These are phyloP conservation scores for Amblyopsis rosae DNA, from an alignment of 2,113 vertebrate species.

Conservation along the genomic window DNA sequence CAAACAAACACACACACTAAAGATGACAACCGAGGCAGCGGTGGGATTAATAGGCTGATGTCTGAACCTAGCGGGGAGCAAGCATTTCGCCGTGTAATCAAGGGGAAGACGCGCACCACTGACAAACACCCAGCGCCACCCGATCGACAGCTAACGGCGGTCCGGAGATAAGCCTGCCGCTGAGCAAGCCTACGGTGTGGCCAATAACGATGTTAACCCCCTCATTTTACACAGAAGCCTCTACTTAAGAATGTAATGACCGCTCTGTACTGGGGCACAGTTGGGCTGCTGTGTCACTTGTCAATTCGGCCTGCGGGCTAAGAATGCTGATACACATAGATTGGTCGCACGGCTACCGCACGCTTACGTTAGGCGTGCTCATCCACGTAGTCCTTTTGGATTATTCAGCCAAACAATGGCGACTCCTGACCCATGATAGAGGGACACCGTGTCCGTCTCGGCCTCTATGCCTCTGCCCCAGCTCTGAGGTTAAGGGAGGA, in stretches of 20 bases:
- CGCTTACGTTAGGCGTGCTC: constrained; percentile 69
- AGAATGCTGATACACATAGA: constrained; percentile 65
- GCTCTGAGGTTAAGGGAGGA: constrained; percentile 29
- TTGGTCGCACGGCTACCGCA: constrained; percentile 69
- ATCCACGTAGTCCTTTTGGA: constrained; percentile 77
- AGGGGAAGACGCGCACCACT: constrained; percentile 69
- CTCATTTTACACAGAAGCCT: constrained; percentile 63
- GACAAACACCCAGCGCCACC: constrained; percentile 45
- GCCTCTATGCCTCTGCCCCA: constrained; percentile 65
- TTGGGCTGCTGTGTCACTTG: constrained; percentile 62
- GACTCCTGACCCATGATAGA: constrained; percentile 78
- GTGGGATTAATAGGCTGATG: constrained; percentile 61
- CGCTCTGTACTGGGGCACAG: constrained; percentile 62
- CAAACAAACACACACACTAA: constrained; percentile 41
- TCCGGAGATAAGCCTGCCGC: constrained; percentile 34
- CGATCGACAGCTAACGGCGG: constrained; percentile 41
- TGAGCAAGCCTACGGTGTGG: constrained; percentile 38
- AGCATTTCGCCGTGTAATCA: constrained; percentile 73
- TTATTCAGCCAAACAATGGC: constrained; percentile 76
- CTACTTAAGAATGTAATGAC: constrained; percentile 73
- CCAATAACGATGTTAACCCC: constrained; percentile 65
- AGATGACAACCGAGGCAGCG: constrained; percentile 32
- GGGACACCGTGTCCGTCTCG: constrained; percentile 67
- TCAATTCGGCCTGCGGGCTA: constrained; percentile 68
- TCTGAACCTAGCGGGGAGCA: constrained; percentile 62